phyloP scores from a whole-genome alignment of 2,797 vertebrate genomes.

The Pseudotriccus pelzelni region DNA sequence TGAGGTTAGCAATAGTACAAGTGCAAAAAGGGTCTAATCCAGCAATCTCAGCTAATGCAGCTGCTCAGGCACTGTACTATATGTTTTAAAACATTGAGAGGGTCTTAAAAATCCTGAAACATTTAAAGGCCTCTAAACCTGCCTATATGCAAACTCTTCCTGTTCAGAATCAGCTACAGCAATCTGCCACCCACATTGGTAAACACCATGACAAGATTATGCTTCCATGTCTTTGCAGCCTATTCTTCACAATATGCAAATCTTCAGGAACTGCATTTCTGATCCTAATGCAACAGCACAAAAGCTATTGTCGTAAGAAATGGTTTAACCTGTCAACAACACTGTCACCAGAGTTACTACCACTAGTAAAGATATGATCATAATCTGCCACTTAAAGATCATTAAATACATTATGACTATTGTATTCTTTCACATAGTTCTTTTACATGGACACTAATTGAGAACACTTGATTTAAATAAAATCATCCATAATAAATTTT shows the following conservation, averaged over 20 bases:
- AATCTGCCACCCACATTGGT: constrained; percentile 12
- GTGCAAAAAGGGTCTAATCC: neutral
- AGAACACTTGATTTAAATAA: constrained; percentile 22
- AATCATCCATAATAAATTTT: neutral
- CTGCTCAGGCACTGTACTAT: neutral
- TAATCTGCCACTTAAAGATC: constrained; percentile 31
- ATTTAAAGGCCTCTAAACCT: neutral
- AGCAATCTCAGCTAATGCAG: neutral
- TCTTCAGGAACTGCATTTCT: constrained; percentile 37
- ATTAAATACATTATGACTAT: neutral
- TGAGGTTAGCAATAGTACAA: neutral
- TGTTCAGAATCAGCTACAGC: constrained; percentile 4
- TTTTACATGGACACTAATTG: neutral
- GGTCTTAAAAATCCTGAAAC: neutral
- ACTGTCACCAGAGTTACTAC: constrained; percentile 16
- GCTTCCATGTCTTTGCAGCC: constrained; percentile 25
- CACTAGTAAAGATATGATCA: constrained; percentile 24
- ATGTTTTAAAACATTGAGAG: neutral
- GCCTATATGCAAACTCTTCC: neutral
- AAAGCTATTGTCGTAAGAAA: constrained; percentile 27
- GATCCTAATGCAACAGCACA: constrained; percentile 20
- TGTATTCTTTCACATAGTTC: neutral
- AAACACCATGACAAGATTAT: constrained; percentile 40
- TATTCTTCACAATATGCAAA: constrained; percentile 47
- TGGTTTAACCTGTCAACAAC: constrained; percentile 36